phyloP scores from a whole-genome alignment of 2,888 invertebrate genomes.

The Argynnis bischoffii region DNA sequence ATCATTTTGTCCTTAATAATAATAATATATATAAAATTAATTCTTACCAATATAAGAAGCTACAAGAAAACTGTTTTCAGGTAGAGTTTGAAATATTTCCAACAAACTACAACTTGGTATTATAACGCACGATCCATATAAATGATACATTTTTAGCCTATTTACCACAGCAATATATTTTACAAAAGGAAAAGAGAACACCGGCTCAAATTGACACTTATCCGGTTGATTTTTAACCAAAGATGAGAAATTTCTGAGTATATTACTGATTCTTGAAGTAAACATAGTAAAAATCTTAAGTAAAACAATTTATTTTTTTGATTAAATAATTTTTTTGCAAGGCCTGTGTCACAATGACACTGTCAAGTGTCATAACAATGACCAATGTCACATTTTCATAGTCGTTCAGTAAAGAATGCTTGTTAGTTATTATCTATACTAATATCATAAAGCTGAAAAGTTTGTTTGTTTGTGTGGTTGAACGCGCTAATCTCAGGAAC shows the following conservation, averaged over 20 bases:
- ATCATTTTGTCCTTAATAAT: too few relatives aligned
- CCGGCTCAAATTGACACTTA: conserved; percentile 58
- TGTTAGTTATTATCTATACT: too few relatives aligned
- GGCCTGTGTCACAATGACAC: too few relatives aligned
- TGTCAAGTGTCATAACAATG: too few relatives aligned
- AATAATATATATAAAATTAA: not conserved
- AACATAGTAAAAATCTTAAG: conserved; percentile 7
- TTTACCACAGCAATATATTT: conserved; percentile 74
- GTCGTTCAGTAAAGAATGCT: too few relatives aligned
- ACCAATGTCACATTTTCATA: too few relatives aligned
- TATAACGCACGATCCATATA: conserved; percentile 60
- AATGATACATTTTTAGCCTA: conserved; percentile 80
- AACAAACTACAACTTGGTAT: conserved; percentile 68
- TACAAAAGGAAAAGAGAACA: conserved; percentile 69
- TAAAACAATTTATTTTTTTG: too few relatives aligned
- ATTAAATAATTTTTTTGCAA: too few relatives aligned
- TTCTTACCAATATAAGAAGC: conserved; percentile 66
- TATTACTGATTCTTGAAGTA: conserved; percentile 16
- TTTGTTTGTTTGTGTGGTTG: too few relatives aligned
- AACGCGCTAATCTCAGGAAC: too few relatives aligned
- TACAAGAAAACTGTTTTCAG: conserved; percentile 53
- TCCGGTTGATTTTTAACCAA: conserved; percentile 28
- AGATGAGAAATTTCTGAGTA: conserved; percentile 21
- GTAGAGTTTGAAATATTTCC: conserved; percentile 60
- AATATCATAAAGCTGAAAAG: too few relatives aligned